Evolutionary conservation across 2,888 invertebrate genomes (phyloP).

Genomic region (Andrena chrysosceles): DNA sequence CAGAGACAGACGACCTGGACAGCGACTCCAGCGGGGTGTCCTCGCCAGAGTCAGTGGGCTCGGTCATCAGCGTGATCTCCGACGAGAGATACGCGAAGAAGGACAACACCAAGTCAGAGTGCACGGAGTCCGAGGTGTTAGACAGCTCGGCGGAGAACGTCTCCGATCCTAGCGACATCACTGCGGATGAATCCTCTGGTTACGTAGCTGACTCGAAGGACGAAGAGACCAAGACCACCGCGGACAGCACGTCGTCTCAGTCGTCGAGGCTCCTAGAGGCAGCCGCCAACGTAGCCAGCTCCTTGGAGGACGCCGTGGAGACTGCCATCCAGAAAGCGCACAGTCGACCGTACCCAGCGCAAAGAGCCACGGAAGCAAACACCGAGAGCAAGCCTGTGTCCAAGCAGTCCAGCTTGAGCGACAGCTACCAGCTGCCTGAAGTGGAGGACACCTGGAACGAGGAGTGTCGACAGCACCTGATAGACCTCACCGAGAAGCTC

Average conservation of each 20-base stretch:
- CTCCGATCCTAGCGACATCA: constrained; percentile 49
- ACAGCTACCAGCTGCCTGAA: constrained; percentile 60
- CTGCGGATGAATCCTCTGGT: constrained; percentile 47
- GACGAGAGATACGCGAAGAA: constrained; percentile 86
- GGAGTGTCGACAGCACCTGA: constrained; percentile 89
- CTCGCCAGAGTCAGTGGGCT: constrained; percentile 94
- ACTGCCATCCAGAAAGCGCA: constrained; percentile 87
- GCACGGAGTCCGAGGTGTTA: constrained; percentile 53
- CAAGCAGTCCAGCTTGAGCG: constrained; percentile 23
- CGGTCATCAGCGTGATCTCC: constrained; percentile 92
- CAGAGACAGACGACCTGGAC: constrained; percentile 95
- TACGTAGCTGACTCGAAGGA: constrained; percentile 44
- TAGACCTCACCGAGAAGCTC: constrained; percentile 93
- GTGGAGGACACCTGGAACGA: constrained; percentile 86
- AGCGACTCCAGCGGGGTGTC: constrained; percentile 95
- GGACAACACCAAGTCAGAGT: constrained; percentile 54
- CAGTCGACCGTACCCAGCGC: constrained; percentile 29
- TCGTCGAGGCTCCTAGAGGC: constrained; percentile 88
- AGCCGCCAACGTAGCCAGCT: constrained; percentile 88
- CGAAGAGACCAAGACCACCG: constrained; percentile 39
- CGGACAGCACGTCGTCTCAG: constrained; percentile 61
- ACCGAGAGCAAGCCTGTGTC: constrained; percentile 4
- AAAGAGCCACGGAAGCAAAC: constrained; percentile 26
- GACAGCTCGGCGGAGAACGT: constrained; percentile 56
- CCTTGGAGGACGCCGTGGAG: constrained; percentile 89